Evolutionary conservation across 2,888 invertebrate genomes (phyloP).

Genomic region (Pterobdella sp.): DNA sequence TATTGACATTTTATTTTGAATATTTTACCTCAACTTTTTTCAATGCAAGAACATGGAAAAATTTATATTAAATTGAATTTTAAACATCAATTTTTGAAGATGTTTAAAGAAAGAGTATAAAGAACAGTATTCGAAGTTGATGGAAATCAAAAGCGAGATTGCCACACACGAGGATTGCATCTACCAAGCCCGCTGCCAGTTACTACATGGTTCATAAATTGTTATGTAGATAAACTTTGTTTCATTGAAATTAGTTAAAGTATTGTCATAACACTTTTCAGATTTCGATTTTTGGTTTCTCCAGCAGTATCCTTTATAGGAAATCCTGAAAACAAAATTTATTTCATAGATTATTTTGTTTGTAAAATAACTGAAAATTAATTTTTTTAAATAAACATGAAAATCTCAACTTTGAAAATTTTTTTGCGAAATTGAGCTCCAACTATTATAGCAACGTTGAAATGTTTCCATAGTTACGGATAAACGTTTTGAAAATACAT

Average conservation of each 20-base stretch:
- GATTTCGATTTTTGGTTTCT: slow-evolving; percentile 24
- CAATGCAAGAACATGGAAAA: not conserved
- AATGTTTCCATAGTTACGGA: too few relatives aligned
- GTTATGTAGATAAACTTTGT: not conserved
- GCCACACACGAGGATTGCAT: not conserved
- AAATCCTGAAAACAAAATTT: not conserved
- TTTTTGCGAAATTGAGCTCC: too few relatives aligned
- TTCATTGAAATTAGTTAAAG: too few relatives aligned
- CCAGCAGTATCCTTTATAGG: not conserved
- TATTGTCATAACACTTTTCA: not conserved
- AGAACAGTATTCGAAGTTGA: not conserved
- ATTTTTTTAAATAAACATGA: too few relatives aligned
- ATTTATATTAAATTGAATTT: not conserved
- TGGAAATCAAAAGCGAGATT: not conserved
- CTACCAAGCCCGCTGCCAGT: not conserved
- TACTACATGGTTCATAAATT: not conserved
- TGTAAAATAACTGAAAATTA: too few relatives aligned
- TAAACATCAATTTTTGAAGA: not conserved
- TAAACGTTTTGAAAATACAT: too few relatives aligned
- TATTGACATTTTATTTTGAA: slow-evolving; percentile 42
- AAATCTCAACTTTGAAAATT: too few relatives aligned
- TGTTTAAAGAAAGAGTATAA: slow-evolving; percentile 1
- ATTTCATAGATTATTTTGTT: not conserved
- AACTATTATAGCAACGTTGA: too few relatives aligned
- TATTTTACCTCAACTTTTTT: not conserved